Percentiles rank a stretch among this genome's conserved stretches.
Conservation (phyloP, 2,113 vertebrate species). For the Pseudolaguvia tuberculata region DNA sequence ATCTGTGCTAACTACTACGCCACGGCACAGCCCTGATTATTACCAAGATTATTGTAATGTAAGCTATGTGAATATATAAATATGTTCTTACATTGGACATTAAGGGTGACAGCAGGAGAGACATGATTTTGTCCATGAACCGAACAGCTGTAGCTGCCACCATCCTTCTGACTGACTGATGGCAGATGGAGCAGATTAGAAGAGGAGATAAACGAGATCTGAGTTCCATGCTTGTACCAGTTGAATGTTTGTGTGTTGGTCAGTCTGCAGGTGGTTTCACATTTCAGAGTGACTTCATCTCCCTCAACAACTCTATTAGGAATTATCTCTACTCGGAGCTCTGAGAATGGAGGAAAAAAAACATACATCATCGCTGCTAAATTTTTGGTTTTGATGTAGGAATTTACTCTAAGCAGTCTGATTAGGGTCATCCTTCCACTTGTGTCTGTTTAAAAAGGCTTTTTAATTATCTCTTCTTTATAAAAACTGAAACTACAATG, state of each 20-base stretch:
- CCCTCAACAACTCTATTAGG: slow-evolving; percentile 11
- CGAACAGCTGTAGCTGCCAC: slow-evolving; percentile 22
- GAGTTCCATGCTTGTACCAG: slow-evolving; percentile 13
- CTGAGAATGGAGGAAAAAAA: slow-evolving; percentile 7
- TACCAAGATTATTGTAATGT: too few species aligned
- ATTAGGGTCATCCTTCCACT: too few species aligned
- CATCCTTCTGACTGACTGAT: background rate
- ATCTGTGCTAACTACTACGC: too few species aligned
- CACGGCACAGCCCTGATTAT: too few species aligned
- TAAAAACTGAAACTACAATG: too few species aligned
- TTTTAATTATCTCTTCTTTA: too few species aligned
- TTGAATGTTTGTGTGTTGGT: slow-evolving; percentile 22
- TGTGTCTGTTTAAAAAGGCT: too few species aligned
- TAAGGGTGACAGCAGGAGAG: slow-evolving; percentile 24
- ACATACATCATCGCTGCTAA: too few species aligned
- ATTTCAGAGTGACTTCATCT: slow-evolving; percentile 31
- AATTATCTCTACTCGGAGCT: slow-evolving; percentile 29
- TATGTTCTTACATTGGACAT: slow-evolving; percentile 13
- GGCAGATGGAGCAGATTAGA: background rate
- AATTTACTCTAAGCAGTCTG: too few species aligned
- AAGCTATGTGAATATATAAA: background rate
- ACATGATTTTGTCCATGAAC: background rate
- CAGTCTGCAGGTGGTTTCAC: slow-evolving; percentile 34
- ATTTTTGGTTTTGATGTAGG: too few species aligned
- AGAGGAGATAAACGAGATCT: background rate